A percentile compares a stretch with the other conserved stretches of the same genome.
Evolutionary conservation across 1,140 invertebrate genomes (phyloP).

Genomic region (Melitaea cinxia): DNA sequence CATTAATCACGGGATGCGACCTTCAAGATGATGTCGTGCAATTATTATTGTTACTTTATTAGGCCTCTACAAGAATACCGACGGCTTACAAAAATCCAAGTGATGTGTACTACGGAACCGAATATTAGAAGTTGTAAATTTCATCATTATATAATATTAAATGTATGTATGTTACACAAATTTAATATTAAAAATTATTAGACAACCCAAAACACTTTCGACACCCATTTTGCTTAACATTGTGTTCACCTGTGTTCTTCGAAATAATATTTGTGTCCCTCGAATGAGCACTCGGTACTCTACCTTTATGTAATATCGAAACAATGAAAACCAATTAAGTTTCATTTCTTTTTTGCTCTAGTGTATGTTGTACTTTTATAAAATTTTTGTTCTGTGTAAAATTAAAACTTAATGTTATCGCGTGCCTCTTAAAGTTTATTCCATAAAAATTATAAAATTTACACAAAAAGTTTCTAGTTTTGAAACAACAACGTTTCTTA

Average conservation of each 20-base stretch:
- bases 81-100: constrained; percentile 45
- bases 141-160: not conserved
- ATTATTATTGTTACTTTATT: constrained; percentile 56
- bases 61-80: constrained; percentile 46
- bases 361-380: not conserved
- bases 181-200: too few relatives aligned
- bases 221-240: not conserved
- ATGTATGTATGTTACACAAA: too few relatives aligned
- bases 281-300: not conserved
- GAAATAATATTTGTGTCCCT: constrained; percentile 6
- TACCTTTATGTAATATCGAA: not conserved
- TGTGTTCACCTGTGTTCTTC: constrained; percentile 21
- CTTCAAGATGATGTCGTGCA: constrained; percentile 41
- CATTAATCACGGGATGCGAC: constrained; percentile 50
- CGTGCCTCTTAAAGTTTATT: not conserved
- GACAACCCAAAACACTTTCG: constrained; percentile 14
- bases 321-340: not conserved
- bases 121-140: not conserved
- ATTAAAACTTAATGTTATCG: constrained; percentile 1
- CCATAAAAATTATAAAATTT: not conserved
- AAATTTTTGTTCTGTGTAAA: not conserved
- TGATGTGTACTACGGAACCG: not conserved
- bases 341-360: not conserved
- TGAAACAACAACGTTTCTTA: not conserved
- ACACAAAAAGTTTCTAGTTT: not conserved